Conservation (phyloP, 2,888 invertebrate genomes). For the Patella caerulea region DNA sequence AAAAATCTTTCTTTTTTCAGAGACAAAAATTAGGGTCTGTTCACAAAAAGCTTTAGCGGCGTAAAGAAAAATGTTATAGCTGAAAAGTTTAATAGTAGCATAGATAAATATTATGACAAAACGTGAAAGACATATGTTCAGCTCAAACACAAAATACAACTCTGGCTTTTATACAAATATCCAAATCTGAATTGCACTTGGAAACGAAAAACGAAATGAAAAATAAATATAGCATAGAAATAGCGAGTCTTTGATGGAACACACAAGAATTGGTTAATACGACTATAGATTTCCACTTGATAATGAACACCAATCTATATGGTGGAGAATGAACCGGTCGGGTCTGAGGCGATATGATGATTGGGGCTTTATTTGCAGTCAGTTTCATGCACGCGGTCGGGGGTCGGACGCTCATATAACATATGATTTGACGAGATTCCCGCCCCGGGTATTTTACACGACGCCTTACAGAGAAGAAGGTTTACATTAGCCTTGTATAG, state of each 20-base stretch:
- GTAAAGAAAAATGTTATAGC: too few relatives aligned
- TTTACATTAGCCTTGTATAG: slow-evolving; percentile 1
- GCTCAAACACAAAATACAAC: not conserved
- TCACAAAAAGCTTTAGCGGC: too few relatives aligned
- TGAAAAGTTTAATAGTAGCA: too few relatives aligned
- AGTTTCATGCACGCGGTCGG: slow-evolving; percentile 13
- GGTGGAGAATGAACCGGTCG: not conserved
- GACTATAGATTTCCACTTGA: not conserved
- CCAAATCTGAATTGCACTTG: slow-evolving; percentile 8
- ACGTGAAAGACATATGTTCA: not conserved
- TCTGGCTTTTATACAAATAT: slow-evolving; percentile 2
- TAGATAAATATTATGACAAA: slow-evolving; percentile 1
- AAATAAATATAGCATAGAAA: slow-evolving; percentile 10
- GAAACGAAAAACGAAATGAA: slow-evolving; percentile 9
- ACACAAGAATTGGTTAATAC: not conserved
- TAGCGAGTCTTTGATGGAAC: slow-evolving; percentile 2
- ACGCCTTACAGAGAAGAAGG: slow-evolving; percentile 9
- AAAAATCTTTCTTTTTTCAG: too few relatives aligned
- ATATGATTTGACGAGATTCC: slow-evolving; percentile 12
- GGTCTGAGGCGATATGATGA: slow-evolving; percentile 10
- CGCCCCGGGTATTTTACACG: slow-evolving; percentile 8
- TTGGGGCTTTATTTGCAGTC: slow-evolving; percentile 12
- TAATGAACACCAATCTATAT: not conserved
- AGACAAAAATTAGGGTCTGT: too few relatives aligned
- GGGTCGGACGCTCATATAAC: slow-evolving; percentile 10